These are phyloP conservation scores for Geotrupes spiniger DNA, from an alignment of 2,888 invertebrate species.

Conservation along the genomic window DNA sequence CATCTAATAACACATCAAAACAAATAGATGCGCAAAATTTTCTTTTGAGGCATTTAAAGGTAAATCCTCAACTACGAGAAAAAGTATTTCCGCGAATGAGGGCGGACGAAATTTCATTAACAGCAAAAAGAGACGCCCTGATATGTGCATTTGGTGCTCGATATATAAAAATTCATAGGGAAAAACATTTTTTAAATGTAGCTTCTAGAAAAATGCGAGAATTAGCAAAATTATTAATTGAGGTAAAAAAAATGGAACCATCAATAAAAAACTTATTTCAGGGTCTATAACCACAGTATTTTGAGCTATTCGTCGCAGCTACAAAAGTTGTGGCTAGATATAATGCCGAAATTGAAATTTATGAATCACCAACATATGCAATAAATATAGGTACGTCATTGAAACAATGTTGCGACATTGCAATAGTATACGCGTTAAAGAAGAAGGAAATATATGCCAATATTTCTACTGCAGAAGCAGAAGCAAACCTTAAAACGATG, in stretches of 20 bases:
- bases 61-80: conserved; percentile 8
- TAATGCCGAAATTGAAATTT: not conserved
- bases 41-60: not conserved
- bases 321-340: not conserved
- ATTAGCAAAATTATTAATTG: conserved; percentile 1
- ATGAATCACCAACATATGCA: too few species aligned
- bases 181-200: conserved; percentile 7
- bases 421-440: conserved; percentile 21
- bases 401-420: conserved; percentile 6
- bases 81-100: conserved; percentile 18
- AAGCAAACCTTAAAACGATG: conserved; percentile 26
- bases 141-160: conserved; percentile 14
- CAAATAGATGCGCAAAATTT: not conserved
- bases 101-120: conserved; percentile 14
- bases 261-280: conserved; percentile 1
- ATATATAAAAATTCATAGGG: conserved; percentile 8
- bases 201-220: conserved; percentile 5
- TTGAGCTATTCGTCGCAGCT: too few species aligned
- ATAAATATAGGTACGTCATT: conserved; percentile 2
- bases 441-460: conserved; percentile 18
- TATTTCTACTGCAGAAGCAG: conserved; percentile 13
- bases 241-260: not conserved
- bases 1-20: not conserved
- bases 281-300: not conserved
- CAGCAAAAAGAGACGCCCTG: conserved; percentile 16